Evolutionary conservation across 2,888 invertebrate species (phyloP).

Genomic region (Ypsolopha sequella): DNA sequence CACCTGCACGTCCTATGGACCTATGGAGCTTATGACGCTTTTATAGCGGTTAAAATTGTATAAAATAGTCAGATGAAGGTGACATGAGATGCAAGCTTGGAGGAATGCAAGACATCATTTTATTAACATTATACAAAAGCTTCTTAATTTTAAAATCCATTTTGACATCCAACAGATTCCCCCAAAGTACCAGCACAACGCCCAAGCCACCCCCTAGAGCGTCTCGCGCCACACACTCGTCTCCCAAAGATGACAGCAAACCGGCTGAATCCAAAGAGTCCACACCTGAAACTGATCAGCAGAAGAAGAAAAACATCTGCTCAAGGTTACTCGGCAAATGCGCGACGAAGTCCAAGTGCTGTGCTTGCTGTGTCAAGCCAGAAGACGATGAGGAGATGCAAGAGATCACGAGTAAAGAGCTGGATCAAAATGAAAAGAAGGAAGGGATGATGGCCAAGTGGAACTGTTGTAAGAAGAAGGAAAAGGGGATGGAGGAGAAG

Average conservation of each 20-base stretch:
- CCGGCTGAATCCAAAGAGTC: slow-evolving; percentile 21
- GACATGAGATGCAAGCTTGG: too few species aligned
- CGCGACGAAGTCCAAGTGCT: slow-evolving; percentile 40
- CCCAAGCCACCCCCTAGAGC: slow-evolving; percentile 53
- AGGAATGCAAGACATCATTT: too few species aligned
- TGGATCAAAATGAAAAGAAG: slow-evolving; percentile 21
- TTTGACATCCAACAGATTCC: slow-evolving; percentile 32
- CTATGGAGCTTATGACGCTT: too few species aligned
- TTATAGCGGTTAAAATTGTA: too few species aligned
- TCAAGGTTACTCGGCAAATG: slow-evolving; percentile 50
- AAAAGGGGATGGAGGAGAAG: slow-evolving; percentile 34
- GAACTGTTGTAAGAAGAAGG: slow-evolving; percentile 50
- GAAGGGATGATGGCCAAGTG: slow-evolving; percentile 38
- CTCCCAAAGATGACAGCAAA: slow-evolving; percentile 18
- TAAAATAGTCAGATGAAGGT: too few species aligned
- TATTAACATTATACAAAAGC: background rate
- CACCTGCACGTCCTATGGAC: too few species aligned
- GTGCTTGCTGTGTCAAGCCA: slow-evolving; percentile 54
- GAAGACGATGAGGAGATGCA: slow-evolving; percentile 23
- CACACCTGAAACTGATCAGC: slow-evolving; percentile 16
- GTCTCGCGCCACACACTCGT: slow-evolving; percentile 19
- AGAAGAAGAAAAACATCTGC: slow-evolving; percentile 45
- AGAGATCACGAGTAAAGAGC: slow-evolving; percentile 12
- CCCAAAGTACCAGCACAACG: slow-evolving; percentile 59
- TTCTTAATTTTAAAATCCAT: background rate